Percentiles rank a stretch among this genome's conserved stretches.
These are phyloP conservation scores for Perca flavescens DNA, from an alignment of 2,113 vertebrate species.

Conservation along the genomic window DNA sequence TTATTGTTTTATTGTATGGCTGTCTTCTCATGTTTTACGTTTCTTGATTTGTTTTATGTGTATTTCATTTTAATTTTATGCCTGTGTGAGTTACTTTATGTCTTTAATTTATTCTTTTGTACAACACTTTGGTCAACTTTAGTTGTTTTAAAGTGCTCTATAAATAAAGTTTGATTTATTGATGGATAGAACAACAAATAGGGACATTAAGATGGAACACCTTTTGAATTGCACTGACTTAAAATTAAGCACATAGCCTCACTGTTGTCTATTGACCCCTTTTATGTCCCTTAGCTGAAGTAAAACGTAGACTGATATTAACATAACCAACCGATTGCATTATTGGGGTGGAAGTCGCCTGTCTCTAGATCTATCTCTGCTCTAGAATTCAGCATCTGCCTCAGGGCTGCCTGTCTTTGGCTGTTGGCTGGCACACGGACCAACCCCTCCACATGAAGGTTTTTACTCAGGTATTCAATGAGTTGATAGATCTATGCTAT, in stretches of 20 bases:
- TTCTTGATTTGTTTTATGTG: no score
- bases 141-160: no score
- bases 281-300: not conserved
- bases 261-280: not conserved
- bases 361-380: slow-evolving; percentile 93
- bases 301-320: not conserved
- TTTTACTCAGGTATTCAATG: slow-evolving; percentile 95
- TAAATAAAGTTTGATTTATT: no score
- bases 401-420: slow-evolving; percentile 92
- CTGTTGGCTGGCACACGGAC: slow-evolving; percentile 97
- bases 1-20: no score
- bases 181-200: not conserved
- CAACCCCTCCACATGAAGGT: slow-evolving; percentile 94
- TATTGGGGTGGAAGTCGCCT: slow-evolving; percentile 96
- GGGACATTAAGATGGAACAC: not conserved
- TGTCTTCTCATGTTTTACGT: no score
- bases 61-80: no score
- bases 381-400: slow-evolving; percentile 93
- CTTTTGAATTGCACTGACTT: slow-evolving; percentile 4
- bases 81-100: no score
- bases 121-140: no score
- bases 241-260: slow-evolving; percentile 1
- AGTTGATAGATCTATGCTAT: slow-evolving; percentile 97
- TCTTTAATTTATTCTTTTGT: no score
- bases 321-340: slow-evolving; percentile 72